Evolutionary conservation across 2,113 vertebrate genomes (phyloP).

Genomic region (Coptodon bakossiorum): DNA sequence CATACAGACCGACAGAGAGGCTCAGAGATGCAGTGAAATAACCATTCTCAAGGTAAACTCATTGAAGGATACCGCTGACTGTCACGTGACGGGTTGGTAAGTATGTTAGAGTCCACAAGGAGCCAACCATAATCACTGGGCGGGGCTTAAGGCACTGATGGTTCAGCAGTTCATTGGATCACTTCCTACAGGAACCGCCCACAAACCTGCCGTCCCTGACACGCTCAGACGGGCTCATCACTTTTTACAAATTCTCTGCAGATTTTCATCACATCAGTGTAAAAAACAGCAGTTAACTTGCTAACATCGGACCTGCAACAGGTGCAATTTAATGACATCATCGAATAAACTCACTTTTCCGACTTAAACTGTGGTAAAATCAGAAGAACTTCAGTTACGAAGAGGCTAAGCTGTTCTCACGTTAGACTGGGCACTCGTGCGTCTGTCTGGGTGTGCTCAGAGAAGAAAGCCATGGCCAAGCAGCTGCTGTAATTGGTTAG

Average conservation of each 20-base stretch:
- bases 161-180: neutral
- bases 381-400: neutral
- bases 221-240: neutral
- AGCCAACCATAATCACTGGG: neutral
- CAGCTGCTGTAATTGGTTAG: neutral
- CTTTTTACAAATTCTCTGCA: neutral
- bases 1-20: neutral
- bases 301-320: neutral
- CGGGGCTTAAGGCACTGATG: neutral
- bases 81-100: neutral
- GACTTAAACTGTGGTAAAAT: neutral
- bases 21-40: neutral
- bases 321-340: neutral
- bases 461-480: neutral
- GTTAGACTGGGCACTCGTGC: neutral
- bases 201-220: neutral
- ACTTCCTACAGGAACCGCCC: neutral
- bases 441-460: neutral
- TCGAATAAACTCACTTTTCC: neutral
- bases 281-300: neutral
- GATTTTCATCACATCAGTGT: neutral
- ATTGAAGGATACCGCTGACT: neutral
- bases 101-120: neutral
- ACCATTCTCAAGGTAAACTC: neutral
- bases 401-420: neutral